Evolutionary conservation across 2,113 vertebrate species (phyloP), one percentile per base, ranked within the genome.

Genomic region (Xyrauchen texanus): DNA sequence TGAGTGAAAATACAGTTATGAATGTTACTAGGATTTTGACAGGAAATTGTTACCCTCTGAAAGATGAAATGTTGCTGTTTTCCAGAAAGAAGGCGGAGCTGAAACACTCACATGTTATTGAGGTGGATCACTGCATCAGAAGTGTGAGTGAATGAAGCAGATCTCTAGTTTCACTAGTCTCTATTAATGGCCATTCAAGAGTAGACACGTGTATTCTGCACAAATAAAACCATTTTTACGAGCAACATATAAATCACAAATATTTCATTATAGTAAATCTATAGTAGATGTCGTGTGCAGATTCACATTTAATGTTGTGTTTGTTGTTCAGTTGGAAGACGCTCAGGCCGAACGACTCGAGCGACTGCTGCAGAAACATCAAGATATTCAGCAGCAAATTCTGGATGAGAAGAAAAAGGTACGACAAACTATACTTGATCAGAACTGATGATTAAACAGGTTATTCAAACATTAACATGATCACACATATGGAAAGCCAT

Each of bases 321-420:
- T 10, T 78, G 16, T 74, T 65, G 71, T 61, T 2, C 45, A 99
- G 97, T 86, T 99, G 93, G 97, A 99, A 90, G 98, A 98, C 11
- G 96, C 97, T 63, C 98, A 99, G 86, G 94, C 90, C 85, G 98
- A 98, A 92, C 91, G 98, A 34, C 96, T 97, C 72, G 96, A 98
- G 88, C 96, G 94, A 77, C 92, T 99, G 1, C 86, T 94, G 61
- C 96, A 99, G 83, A 96, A 96, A 87, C 96, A 99, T 83, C 96
- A 98, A 86, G 96, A 97, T 77, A 94, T 97, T n/a, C 95, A 94
- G n/a, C 96, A 98, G 85, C 98, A 98, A 85, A 98, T 99, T 83
- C 85, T 98, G 90, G 97, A 99, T 60, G 96, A 99, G 85, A 96
- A 96, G 79, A 96, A 96, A 64, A 98, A 99, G 96, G 97, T 99